Evolutionary conservation across 92 coral and sea anemone genomes (phyloP), one percentile per base, ranked within the genome.

Genomic region (Meandrina meandrites): DNA sequence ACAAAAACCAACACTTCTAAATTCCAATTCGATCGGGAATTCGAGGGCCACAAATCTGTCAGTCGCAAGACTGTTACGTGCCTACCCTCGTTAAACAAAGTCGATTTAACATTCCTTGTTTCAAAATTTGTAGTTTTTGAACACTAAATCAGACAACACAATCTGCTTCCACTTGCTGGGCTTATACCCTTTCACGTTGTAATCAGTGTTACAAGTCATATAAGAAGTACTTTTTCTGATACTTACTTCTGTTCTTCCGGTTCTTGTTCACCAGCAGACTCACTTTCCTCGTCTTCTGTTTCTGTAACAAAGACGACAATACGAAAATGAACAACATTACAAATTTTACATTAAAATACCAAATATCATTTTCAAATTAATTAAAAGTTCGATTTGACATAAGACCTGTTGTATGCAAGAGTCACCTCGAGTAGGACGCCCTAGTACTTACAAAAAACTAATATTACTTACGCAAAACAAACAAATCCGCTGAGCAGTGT

Each of bases 401-500:
- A 12, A 48, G 13, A 48, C 45, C 6, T 40, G 6, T 40, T 40
- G 2, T 40, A 13, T 48, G 1, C 4, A 48, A 48, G 14, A 48
- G 14, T 48, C 11, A 57, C 18, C 7, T 54, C 18, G 14, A 18
- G 64, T 57, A 57, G n/a, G n/a, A n/a, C n/a, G 17, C 24, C 64
- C 17, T 15, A 8, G 30, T 30, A 62, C 47, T 32, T 6, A 16
- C 76, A 71, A 72, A 11, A 72, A 18, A 36, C 42, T 2, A 15
- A 21, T 5, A 28, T 17, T 74, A 78, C 96, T 83, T 91, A 97
- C 99, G 96, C 87, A 91, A 90, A 40, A 97, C 96, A 83, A 89
- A 88, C 85, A 97, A 89, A 53, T 95, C 95, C 62, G 98, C 95
- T 48, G 96, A 84, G 80, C 97, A 94, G 60, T 90, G 89, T 17